Conservation (phyloP, 2,888 invertebrate species). For the Nasonovia ribisnigri region DNA sequence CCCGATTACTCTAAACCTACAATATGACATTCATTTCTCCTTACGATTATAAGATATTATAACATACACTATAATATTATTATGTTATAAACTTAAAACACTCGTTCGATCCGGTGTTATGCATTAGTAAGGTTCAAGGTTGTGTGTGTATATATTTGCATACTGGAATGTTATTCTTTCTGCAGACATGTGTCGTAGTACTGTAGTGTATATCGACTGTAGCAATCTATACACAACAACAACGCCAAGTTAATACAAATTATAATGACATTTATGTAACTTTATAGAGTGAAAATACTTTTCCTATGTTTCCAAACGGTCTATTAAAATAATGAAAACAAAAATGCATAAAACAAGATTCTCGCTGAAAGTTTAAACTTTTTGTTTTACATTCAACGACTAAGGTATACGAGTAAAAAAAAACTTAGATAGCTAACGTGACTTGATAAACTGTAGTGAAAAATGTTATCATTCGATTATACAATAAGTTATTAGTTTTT, state of each 20-base stretch:
- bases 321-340: background rate
- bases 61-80: background rate
- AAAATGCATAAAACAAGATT: background rate
- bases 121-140: constrained; percentile 54
- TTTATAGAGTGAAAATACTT: background rate
- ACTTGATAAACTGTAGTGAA: background rate
- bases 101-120: constrained; percentile 21
- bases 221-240: background rate
- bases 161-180: constrained; percentile 42
- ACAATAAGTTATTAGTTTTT: background rate
- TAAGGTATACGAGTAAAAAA: background rate
- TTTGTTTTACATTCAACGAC: background rate
- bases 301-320: background rate
- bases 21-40: background rate
- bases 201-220: background rate
- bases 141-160: constrained; percentile 18
- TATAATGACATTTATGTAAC: background rate
- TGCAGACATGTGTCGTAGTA: background rate
- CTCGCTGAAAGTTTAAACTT: background rate
- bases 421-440: background rate
- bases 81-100: background rate
- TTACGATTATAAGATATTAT: background rate
- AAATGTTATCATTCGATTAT: background rate
- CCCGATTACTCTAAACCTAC: background rate
- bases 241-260: background rate